Evolutionary conservation across 2,888 invertebrate genomes (phyloP), one percentile per base, ranked within the genome.

Genomic region (Nasonia oneida): DNA sequence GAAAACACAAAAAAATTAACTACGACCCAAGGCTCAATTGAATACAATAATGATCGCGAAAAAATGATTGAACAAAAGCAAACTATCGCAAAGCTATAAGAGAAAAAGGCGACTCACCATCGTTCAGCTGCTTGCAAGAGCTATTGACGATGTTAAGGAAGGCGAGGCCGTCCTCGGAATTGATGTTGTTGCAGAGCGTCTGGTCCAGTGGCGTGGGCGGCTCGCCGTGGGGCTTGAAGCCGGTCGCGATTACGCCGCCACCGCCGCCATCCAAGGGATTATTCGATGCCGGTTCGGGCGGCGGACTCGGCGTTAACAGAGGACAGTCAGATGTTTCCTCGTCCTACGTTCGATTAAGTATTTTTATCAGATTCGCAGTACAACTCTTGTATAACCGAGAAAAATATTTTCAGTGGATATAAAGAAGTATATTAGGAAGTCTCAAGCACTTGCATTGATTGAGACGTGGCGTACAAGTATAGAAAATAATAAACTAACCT

Each of bases 261-360:
- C 57, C 57, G 57, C 57, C 86, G n/a, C 89, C 88, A 73, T 90
- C 90, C 86, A 90, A 84, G n/a, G 89, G 88, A 76, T 39, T 74
- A 23, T 89, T 53, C 87, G 88, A 53, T 86, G 29, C 8, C 14
- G 74, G 1, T 75, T 94, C 92, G 15, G 95, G 94, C n/a, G 95
- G 94, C 0, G 95, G 95, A 77, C 95, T 95, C 8, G 96, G 95
- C 47, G 95, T 95, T 74, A 96, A 91, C 67, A 96, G 93, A 71
- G 96, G 94, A 90, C 96, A 96, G 89, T 95, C 96, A 78, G 96
- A 96, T 1, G 96, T 95, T 87, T 96, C 96, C 86, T 95, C 96
- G 67, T 94, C 93, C 90, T 93, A 47, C 37, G 53, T 14, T 70
- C 2, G 15, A 70, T 70, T 33, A 3, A 70, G 15, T 37, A 33